Evolutionary conservation across 1,140 invertebrate genomes (phyloP), one percentile per base, ranked within the genome.

Genomic region (Cydia fagiglandana): DNA sequence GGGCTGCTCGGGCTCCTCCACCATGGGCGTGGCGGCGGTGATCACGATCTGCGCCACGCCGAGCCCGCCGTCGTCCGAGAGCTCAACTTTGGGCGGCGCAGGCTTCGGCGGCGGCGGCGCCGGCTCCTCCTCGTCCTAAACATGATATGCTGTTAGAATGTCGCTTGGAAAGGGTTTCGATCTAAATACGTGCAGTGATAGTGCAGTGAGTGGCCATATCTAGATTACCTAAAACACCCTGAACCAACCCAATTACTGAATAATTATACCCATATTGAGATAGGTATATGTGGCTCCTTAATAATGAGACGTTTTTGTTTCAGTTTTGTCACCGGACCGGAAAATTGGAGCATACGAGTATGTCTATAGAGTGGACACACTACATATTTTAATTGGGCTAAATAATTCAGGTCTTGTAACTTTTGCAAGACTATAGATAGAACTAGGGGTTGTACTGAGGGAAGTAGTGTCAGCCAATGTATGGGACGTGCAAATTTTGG

Each of bases 21-120:
- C 93, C 96, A 97, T 97, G 28, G 97, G 97, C 5, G 97, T 98
- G 64, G 97, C 97, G 28, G 97, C 97, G 15, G 97, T 98, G 85
- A 98, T 97, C 7, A 97, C 96, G 79, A 97, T 97, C 86, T 97
- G 96, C 73, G 96, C 96, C 66, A 97, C 96, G 74, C 96, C 96
- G 64, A 97, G 94, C 80, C 95, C 95, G 81, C 82, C 84, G 64
- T 85, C 86, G 12, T 77, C 73, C 24, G 85, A 81, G 74, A 84
- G 75, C 79, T 88, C 88, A 90, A 87, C 88, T 84, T 83, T 85
- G 79, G 86, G 87, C 82, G 84, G 83, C 78, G 78, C 83, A 80
- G 92, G 93, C 78, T 90, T 92, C 84, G 80, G 66, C 78, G 74
- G 73, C 53, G 45, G 45, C 12, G 76, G 75, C 73, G 79, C 81